Evolutionary conservation across 2,888 invertebrate genomes (phyloP).

Genomic region (Folsomia candida): DNA sequence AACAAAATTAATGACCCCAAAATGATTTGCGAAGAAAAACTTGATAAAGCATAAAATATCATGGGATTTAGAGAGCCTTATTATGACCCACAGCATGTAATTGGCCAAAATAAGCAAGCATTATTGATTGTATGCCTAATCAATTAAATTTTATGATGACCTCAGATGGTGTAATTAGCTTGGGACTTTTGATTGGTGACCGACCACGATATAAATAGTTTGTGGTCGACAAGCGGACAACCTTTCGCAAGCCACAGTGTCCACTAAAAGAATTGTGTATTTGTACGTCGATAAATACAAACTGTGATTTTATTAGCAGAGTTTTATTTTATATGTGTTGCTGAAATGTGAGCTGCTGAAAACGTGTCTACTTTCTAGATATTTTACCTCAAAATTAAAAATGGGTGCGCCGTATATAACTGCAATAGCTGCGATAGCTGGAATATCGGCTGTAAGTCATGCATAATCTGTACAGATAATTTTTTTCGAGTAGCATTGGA

Average conservation of each 20-base stretch:
- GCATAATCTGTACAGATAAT: too few species aligned
- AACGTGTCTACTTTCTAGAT: too few species aligned
- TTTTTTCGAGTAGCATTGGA: too few species aligned
- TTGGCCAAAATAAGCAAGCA: not conserved
- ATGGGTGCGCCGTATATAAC: not conserved
- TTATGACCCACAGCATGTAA: not conserved
- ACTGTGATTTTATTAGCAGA: too few species aligned
- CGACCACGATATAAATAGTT: too few species aligned
- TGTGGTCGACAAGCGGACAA: too few species aligned
- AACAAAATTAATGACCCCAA: constrained; percentile 6
- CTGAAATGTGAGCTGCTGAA: too few species aligned
- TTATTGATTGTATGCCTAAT: not conserved
- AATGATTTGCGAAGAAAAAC: not conserved
- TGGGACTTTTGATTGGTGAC: not conserved
- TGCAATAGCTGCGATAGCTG: not conserved
- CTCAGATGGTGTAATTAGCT: not conserved
- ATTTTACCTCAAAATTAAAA: too few species aligned
- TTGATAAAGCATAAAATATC: not conserved
- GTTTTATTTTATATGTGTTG: too few species aligned
- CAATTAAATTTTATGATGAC: not conserved
- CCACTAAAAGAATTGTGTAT: too few species aligned
- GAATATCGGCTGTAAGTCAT: not conserved
- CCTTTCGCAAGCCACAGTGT: too few species aligned
- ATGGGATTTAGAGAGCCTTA: not conserved
- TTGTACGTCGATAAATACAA: too few species aligned